Evolutionary conservation across 2,113 vertebrate species (phyloP), one percentile per base, ranked within the genome.

Genomic region (Machaerirhynchus nigripectus): DNA sequence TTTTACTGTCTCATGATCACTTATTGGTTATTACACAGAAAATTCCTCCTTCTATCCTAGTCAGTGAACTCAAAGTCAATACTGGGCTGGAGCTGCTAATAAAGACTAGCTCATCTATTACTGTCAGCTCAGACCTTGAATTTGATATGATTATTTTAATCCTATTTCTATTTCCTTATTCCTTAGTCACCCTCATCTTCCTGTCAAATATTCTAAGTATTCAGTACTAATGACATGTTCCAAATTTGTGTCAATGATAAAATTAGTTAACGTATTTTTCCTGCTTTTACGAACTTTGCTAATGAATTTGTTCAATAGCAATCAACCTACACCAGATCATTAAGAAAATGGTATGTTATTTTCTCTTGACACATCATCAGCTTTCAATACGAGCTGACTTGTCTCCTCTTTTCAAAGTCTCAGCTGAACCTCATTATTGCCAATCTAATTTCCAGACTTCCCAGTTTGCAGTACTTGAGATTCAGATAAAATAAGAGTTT

Each of bases 321-420:
- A 91, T 94, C 81, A 79, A 56, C 53, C 74, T 87, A 59, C 40
- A 90, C 24, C 24, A 85, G 65, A 82, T 93, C 84, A 82, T 82
- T 91, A 95, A 82, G 53, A 87, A 94, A 94, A 93, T 23, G 12
- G 35, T 47, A 65, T 68, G 37, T 52, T 93, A 85, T 89, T 93
- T 94, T 90, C 44, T 76, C 35, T 81, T 93, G 73, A 87, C 27
- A 60, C 16, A 5, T 68, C 82, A 81, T 85, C 56, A 84, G 61
- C 44, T 90, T 95, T 91, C 74, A 87, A 73, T 82, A 68, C 9
- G 82, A 89, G 18, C 30, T 82, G 70, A 95, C 49, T 97, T 82
- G 39, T 56, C 49, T 82, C 31, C 11, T 68, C 65, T 89, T 39
- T 84, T 78, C 40, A 60, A 89, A 87, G 69, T 60, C 49, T 91